Evolutionary conservation across 2,888 invertebrate genomes (phyloP).

Genomic region (Thera britannica): DNA sequence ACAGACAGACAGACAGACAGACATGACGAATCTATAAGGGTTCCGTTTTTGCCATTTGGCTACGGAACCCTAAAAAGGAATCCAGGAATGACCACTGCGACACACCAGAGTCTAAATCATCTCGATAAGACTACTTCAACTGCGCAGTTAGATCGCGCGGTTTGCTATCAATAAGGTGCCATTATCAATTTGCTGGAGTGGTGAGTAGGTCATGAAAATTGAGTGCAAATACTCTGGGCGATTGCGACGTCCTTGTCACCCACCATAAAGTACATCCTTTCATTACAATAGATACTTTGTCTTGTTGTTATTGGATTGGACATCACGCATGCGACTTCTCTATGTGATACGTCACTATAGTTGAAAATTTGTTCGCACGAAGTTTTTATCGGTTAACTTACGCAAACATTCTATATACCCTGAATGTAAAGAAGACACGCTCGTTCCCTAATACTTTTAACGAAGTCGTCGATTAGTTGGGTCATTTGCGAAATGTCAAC

Average conservation of each 20-base stretch:
- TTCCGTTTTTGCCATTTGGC: too few relatives aligned
- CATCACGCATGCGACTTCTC: not conserved
- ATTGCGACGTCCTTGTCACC: constrained; percentile 27
- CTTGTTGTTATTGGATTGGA: not conserved
- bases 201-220: constrained; percentile 47
- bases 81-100: constrained; percentile 6
- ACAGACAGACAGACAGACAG: too few relatives aligned
- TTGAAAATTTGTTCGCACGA: too few relatives aligned
- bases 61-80: not conserved
- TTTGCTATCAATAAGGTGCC: constrained; percentile 32
- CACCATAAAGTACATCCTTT: constrained; percentile 6
- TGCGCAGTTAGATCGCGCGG: constrained; percentile 43
- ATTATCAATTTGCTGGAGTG: constrained; percentile 51
- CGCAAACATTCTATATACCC: not conserved
- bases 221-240: constrained; percentile 38
- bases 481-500: not conserved
- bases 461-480: constrained; percentile 4
- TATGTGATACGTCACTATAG: not conserved
- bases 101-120: constrained; percentile 2
- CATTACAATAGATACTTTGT: not conserved
- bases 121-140: constrained; percentile 6
- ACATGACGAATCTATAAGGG: too few relatives aligned
- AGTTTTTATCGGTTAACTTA: too few relatives aligned
- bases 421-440: constrained; percentile 1
- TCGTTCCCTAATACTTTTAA: constrained; percentile 1